phyloP scores from a whole-genome alignment of 2,888 invertebrate genomes.

The Trypoxylon attenuatum region DNA sequence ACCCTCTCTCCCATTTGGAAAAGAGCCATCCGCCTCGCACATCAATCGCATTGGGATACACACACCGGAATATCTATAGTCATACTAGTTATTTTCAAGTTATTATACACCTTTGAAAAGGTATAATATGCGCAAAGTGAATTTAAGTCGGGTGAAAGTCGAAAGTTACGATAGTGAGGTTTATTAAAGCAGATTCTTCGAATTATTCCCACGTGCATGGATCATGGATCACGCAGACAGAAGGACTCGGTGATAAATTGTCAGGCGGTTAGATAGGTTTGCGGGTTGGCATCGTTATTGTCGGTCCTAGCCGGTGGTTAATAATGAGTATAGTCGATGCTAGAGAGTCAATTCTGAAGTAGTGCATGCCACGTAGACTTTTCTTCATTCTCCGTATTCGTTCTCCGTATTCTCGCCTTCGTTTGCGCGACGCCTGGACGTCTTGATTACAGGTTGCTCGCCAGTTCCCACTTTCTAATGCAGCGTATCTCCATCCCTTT shows the following conservation, averaged over 20 bases:
- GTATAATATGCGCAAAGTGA: too few species aligned
- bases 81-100: too few species aligned
- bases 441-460: slow-evolving; percentile 66
- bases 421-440: slow-evolving; percentile 47
- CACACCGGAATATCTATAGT: too few species aligned
- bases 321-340: slow-evolving; percentile 39
- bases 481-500: slow-evolving; percentile 31
- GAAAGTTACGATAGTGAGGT: too few species aligned
- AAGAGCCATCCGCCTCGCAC: too few species aligned
- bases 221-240: background rate
- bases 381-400: slow-evolving; percentile 28
- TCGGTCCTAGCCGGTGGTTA: background rate
- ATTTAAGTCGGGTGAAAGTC: too few species aligned
- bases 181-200: background rate
- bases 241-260: background rate
- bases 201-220: background rate
- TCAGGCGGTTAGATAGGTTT: background rate
- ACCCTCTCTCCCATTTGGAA: too few species aligned
- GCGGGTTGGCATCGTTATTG: background rate
- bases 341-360: background rate
- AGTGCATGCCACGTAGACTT: slow-evolving; percentile 13
- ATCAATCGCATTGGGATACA: too few species aligned
- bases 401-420: slow-evolving; percentile 25
- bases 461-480: slow-evolving; percentile 67
- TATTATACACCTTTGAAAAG: too few species aligned